Evolutionary conservation across 2,113 vertebrate genomes (phyloP).

Genomic region (Salminus brasiliensis): DNA sequence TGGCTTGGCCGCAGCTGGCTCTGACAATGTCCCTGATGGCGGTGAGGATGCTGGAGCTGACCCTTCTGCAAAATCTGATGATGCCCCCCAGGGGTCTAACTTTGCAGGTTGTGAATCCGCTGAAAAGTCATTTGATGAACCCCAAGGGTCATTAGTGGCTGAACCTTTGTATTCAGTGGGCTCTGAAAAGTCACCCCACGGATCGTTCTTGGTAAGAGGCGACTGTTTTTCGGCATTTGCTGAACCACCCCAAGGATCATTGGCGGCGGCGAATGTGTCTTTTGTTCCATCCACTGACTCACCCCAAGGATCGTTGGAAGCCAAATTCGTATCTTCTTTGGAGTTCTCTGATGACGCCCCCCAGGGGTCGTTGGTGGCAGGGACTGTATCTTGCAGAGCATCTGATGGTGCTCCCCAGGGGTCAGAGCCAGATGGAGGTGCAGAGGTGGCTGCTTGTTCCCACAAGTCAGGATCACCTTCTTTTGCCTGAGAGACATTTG

Average conservation of each 20-base stretch:
- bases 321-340: slow-evolving; percentile 26
- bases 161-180: slow-evolving; percentile 39
- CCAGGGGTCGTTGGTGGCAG: slow-evolving; percentile 45
- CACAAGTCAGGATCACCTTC: slow-evolving; percentile 59
- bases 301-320: slow-evolving; percentile 43
- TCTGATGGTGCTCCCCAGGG: slow-evolving; percentile 52
- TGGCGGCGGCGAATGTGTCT: not conserved
- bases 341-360: slow-evolving; percentile 13
- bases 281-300: slow-evolving; percentile 28
- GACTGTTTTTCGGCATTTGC: slow-evolving; percentile 36
- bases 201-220: slow-evolving; percentile 68
- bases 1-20: slow-evolving; percentile 52
- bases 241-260: slow-evolving; percentile 43
- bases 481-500: slow-evolving; percentile 36
- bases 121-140: slow-evolving; percentile 63
- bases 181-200: slow-evolving; percentile 60
- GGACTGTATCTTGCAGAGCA: not conserved
- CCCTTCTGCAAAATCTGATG: slow-evolving; percentile 26
- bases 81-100: slow-evolving; percentile 41
- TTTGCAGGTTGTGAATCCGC: slow-evolving; percentile 11
- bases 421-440: slow-evolving; percentile 38
- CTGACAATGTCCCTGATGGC: slow-evolving; percentile 59
- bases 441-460: slow-evolving; percentile 60
- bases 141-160: slow-evolving; percentile 42
- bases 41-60: slow-evolving; percentile 22